phyloP scores from a whole-genome alignment of 2,113 vertebrate genomes.

The Diadophis punctatus region DNA sequence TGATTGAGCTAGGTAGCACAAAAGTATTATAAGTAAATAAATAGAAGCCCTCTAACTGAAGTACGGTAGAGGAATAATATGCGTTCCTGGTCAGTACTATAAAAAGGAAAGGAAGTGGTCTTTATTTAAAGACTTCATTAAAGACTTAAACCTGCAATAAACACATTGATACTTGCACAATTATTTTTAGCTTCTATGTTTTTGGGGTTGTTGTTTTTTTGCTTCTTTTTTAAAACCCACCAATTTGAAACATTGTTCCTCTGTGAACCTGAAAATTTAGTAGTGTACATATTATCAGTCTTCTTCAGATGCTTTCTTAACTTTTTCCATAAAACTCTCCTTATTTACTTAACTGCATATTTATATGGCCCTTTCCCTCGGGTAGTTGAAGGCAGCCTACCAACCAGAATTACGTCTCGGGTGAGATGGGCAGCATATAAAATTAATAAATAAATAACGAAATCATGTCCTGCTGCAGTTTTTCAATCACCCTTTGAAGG shows the following conservation, averaged over 20 bases:
- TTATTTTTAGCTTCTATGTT: neutral
- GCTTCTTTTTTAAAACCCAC: neutral
- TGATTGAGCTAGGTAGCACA: neutral
- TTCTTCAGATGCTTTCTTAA: neutral
- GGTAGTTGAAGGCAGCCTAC: neutral
- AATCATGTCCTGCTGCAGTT: neutral
- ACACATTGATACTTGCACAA: neutral
- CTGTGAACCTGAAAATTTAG: neutral
- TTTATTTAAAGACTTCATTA: neutral
- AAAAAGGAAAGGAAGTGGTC: neutral
- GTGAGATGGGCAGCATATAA: neutral
- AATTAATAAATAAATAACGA: neutral
- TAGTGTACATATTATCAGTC: neutral
- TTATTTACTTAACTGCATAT: neutral
- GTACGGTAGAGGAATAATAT: neutral
- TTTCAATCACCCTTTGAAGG: neutral
- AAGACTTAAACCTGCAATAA: neutral
- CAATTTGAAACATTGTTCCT: neutral
- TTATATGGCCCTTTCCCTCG: neutral
- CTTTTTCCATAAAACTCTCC: neutral
- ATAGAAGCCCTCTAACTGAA: neutral
- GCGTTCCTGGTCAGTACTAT: neutral
- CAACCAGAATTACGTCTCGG: neutral
- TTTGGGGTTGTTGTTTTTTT: neutral
- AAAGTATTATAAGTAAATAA: neutral